Conservation (phyloP, 2,797 vertebrate genomes). For the Coranthus polyacanthus region DNA sequence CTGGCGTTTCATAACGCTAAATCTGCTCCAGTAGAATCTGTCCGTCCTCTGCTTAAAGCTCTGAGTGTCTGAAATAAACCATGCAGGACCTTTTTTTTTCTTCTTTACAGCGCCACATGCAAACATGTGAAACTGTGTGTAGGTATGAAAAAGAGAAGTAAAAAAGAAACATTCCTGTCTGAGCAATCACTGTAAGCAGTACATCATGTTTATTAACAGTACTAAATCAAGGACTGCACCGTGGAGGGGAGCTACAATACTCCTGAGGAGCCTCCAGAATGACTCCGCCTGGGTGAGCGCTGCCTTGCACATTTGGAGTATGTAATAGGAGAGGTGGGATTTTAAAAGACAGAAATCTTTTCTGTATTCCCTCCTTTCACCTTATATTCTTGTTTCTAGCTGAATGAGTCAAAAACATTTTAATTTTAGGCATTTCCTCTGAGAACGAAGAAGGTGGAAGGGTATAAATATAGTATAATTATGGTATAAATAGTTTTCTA, state of each 20-base stretch:
- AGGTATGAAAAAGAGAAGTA: slow-evolving; percentile 67
- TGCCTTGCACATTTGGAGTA: slow-evolving; percentile 50
- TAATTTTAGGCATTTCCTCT: slow-evolving; percentile 87
- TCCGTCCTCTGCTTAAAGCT: slow-evolving; percentile 68
- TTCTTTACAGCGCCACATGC: slow-evolving; percentile 60
- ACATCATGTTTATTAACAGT: slow-evolving; percentile 86
- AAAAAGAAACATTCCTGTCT: slow-evolving; percentile 81
- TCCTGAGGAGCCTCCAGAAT: slow-evolving; percentile 62
- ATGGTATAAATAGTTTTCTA: slow-evolving; percentile 79
- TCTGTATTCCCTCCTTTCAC: slow-evolving; percentile 30
- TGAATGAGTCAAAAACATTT: slow-evolving; percentile 51
- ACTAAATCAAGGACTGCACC: slow-evolving; percentile 79
- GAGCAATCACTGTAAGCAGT: slow-evolving; percentile 78
- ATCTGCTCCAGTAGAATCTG: slow-evolving; percentile 57
- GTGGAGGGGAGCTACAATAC: slow-evolving; percentile 60
- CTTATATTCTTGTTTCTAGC: slow-evolving; percentile 46
- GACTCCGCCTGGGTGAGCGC: slow-evolving; percentile 66
- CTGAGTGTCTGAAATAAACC: slow-evolving; percentile 63
- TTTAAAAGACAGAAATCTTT: slow-evolving; percentile 44
- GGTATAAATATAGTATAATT: too few relatives aligned
- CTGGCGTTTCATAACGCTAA: slow-evolving; percentile 65
- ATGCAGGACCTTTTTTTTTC: slow-evolving; percentile 48
- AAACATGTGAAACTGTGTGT: slow-evolving; percentile 68
- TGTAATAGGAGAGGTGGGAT: slow-evolving; percentile 56
- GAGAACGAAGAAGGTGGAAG: slow-evolving; percentile 80